Evolutionary conservation across 53 echinoderm and acorn worm species (phyloP), one percentile per base, ranked within the genome.

Genomic region (Echinometra lucunter): DNA sequence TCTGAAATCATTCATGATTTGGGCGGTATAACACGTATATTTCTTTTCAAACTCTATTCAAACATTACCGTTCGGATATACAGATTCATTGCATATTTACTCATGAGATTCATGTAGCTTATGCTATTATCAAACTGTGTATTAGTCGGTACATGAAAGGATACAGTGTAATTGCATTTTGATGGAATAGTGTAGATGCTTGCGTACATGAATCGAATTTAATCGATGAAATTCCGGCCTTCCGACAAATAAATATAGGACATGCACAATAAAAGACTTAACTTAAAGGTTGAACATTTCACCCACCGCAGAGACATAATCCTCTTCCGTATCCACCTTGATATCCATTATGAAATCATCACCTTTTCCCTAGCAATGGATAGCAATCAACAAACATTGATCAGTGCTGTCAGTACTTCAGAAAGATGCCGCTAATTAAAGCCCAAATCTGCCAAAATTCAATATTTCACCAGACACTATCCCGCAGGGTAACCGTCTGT

Each of bases 401-500:
- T 37, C 58, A 60, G 57, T 3, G 58, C 28, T 58, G 89, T 58
- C 58, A 45, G 60, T 85, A 85, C 19, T 38, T 58, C 35, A 56
- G 5, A 92, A 53, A 57, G 93, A 55, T 45, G 57, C 93, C 81
- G 93, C 75, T 92, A 92, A 92, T 92, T 92, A 92, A 92, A 28
- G 89, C 60, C 60, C 37, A 89, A 89, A 89, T 89, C 89, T 91
- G 67, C 28, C 44, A 55, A 34, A 57, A 78, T 37, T 58, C 93
- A 78, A 78, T 74, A 74, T 78, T 32, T 55, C 53, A 35, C 80
- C 56, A 92, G 93, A 75, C 93, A 92, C 66, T 56, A 67, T 57
- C 93, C 93, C 93, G 80, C 80, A 49, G 81, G 45, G 93, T 57
- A 78, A 17, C 93, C 93, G 93, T 92, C 93, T 92, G 93, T 92